Evolutionary conservation across 2,797 vertebrate species (phyloP), one percentile per base, ranked within the genome.

Genomic region (Thamnophis elegans): DNA sequence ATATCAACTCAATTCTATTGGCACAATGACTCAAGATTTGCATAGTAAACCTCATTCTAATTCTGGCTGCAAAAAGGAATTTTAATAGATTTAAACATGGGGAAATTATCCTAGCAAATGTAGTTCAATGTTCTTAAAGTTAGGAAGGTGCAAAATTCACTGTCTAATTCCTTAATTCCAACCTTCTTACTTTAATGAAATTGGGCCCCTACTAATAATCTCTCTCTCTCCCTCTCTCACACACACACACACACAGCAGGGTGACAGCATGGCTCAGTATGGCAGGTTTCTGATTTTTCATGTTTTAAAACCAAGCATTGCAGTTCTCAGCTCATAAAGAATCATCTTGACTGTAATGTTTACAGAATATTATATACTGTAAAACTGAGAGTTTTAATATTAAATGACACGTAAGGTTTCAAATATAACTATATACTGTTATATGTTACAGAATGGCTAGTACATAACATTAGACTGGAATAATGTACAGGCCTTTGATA

Each of bases 41-140:
- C 42, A 93, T 16, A 94, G 73, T 91, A 95, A 65, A 82, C 12
- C 10, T 53, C 32, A 93, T 94, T 94, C 93, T 95, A 92, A 95
- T 96, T 95, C 93, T 90, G 36, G 93, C 56, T 51, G 58, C 88
- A 91, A 93, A 89, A 53, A 88, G 20, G 73, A 65, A 87, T n/a
- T 55, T 65, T 91, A 60, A 88, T 62, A 92, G 59, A 93, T 36
- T 89, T 13, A 95, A 95, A 93, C 59, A 94, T 78, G 56, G 91
- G 32, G 93, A 26, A 91, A 78, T 78, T 78, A 78, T 78, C 8
- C 36, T 22, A 42, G 36, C 18, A 78, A 78, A 78, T 42, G 73
- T 9, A 42, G 18, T 42, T 42, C 32, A 78, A 42, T 22, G 18
- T 78, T 78, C 18, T 78, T 42, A 78, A 78, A 22, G 18, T 78